Conservation (phyloP, 2,113 vertebrate species). For the Zapornia atra region DNA sequence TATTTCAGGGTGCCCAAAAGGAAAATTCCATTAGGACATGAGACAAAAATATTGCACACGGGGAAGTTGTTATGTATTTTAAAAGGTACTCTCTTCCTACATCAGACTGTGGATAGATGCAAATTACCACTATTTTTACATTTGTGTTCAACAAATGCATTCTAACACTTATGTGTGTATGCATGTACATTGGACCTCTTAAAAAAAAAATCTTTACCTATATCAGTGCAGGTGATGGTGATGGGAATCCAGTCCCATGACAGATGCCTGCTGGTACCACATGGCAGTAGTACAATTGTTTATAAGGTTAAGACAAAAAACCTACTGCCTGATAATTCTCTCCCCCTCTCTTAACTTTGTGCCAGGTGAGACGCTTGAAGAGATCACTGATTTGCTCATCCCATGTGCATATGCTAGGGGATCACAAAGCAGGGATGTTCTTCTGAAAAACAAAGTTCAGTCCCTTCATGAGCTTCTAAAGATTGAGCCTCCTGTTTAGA, state of each 20-base stretch:
- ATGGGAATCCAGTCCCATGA: neutral
- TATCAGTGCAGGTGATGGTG: neutral
- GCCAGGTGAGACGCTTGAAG: neutral
- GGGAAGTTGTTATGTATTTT: neutral
- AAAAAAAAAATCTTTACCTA: neutral
- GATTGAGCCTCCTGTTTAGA: neutral
- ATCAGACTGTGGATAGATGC: neutral
- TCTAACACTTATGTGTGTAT: neutral
- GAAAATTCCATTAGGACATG: neutral
- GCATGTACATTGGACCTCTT: neutral
- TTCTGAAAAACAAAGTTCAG: neutral
- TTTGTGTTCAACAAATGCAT: neutral
- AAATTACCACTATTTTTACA: neutral
- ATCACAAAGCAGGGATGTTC: neutral
- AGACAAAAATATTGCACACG: neutral
- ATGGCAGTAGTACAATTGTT: neutral
- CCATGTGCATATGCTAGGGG: neutral
- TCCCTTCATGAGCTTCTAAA: neutral
- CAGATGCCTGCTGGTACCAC: neutral
- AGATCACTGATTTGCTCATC: neutral
- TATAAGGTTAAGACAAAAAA: neutral
- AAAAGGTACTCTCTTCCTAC: neutral
- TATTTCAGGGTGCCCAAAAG: neutral
- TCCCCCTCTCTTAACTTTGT: neutral
- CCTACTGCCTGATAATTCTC: neutral